Conservation (phyloP, 2,797 vertebrate species). For the Molossus alvarezi region DNA sequence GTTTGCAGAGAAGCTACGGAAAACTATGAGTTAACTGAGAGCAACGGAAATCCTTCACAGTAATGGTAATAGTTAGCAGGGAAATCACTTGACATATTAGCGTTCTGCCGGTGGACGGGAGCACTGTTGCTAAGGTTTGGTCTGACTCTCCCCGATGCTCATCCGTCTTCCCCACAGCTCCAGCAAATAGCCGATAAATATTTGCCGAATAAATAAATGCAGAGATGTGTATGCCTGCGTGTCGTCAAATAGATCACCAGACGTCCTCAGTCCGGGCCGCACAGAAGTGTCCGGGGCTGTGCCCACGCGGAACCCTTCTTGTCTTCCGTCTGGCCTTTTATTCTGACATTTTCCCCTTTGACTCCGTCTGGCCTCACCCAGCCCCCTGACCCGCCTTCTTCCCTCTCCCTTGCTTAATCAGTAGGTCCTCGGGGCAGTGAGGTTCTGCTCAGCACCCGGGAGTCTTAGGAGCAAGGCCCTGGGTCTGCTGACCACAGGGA, state of each 20-base stretch:
- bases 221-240: background rate
- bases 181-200: background rate
- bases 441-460: background rate
- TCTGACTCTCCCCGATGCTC: background rate
- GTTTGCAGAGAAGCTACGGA: background rate
- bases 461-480: background rate
- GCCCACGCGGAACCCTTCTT: background rate
- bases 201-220: background rate
- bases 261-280: too few relatives aligned
- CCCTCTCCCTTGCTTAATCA: background rate
- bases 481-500: background rate
- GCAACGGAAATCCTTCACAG: background rate
- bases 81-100: too few relatives aligned
- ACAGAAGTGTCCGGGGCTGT: fast-evolving
- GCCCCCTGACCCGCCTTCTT: background rate
- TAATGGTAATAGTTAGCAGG: too few relatives aligned
- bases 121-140: background rate
- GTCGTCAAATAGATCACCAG: background rate
- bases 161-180: background rate
- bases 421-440: background rate
- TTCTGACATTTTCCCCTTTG: background rate
- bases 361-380: background rate
- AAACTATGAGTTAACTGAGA: fast-evolving
- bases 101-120: fast-evolving
- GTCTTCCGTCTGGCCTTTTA: background rate